Base-by-base conservation (phyloP, 2,797 vertebrate species). In the Hydrocynus forskahlii region DNA sequence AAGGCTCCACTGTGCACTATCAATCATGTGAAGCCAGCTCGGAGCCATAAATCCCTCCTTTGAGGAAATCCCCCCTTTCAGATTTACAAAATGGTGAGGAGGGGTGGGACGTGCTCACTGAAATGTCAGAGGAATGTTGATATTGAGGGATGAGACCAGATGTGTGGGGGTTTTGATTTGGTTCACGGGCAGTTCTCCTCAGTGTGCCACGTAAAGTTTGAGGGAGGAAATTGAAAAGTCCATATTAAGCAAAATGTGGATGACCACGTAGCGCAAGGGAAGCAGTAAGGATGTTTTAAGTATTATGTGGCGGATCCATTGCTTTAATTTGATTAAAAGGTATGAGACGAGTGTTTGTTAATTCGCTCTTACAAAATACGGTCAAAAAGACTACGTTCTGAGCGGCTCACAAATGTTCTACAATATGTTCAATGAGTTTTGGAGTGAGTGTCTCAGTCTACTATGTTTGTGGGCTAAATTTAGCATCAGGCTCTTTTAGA, bases 1-100 rank as follows among this genome's bases (percentile, higher is more conserved):
- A 94, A 93, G 92, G 89, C 91, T 90, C 92, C 92, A 88, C 91
- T 92, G 91, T 93, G 89, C 91, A 88, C 89, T 90, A 94, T 94
- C 91, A 94, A 94, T 94, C 94, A 94, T 90, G 92, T 91, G 91
- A 90, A 83, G 83, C 75, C 81, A 76, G 90, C 91, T 92, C 91
- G 88, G 91, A 92, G 89, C 90, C 89, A 90, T 92, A 93, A 93
- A 94, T 92, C 92, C 91, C 88, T 91, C 90, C 91, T 89, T 88
- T 89, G 83, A 29, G 91, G 92, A 93, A 93, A 93, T 88, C 91
- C 93, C 88, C 84, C 77, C 84, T 89, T 92, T 81, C 85, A 81
- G 78, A 38, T 70, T 89, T 91, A 90, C 83, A 83, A 80, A 87
- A 89, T 70, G 68, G 81, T 81, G 80, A 71, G 83, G 68, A 81